phyloP scores from a whole-genome alignment of 23 tunicate genomes.

The Halocynthia roretzi region DNA sequence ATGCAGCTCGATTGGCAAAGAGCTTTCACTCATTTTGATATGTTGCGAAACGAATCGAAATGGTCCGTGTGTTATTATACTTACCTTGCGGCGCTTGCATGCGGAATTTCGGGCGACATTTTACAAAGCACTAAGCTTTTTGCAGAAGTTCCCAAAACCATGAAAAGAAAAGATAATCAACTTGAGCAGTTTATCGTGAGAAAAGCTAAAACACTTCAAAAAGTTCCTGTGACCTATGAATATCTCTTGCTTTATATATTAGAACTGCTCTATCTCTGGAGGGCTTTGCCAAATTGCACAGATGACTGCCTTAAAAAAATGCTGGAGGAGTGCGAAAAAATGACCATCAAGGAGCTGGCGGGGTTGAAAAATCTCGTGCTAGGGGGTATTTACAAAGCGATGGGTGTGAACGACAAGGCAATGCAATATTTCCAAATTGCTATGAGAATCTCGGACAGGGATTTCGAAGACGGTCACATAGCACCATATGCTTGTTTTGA shows the following conservation, averaged over 20 bases:
- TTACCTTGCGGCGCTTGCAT: constrained; percentile 64
- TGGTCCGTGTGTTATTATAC: constrained; percentile 82
- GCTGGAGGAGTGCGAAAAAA: constrained; percentile 50
- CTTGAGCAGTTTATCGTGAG: constrained; percentile 66
- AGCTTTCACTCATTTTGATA: constrained; percentile 44
- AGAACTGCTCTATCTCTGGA: constrained; percentile 75
- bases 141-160: constrained; percentile 70
- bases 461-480: constrained; percentile 77
- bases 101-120: constrained; percentile 16
- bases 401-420: constrained; percentile 32
- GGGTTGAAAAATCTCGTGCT: constrained; percentile 61
- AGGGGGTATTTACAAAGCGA: constrained; percentile 47
- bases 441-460: constrained; percentile 41
- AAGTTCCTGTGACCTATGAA: constrained; percentile 62
- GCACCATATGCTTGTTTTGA: constrained; percentile 82
- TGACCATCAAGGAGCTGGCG: constrained; percentile 35
- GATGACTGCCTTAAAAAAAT: constrained; percentile 39
- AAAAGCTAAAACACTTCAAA: constrained; percentile 62
- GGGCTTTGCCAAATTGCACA: constrained; percentile 70
- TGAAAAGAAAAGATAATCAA: constrained; percentile 75
- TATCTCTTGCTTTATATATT: constrained; percentile 37
- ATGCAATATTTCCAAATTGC: constrained; percentile 36
- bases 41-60: constrained; percentile 74
- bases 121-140: constrained; percentile 37
- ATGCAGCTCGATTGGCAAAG: constrained; percentile 69